Evolutionary conservation across 2,797 vertebrate species (phyloP).

Genomic region (Prunella strophiata): DNA sequence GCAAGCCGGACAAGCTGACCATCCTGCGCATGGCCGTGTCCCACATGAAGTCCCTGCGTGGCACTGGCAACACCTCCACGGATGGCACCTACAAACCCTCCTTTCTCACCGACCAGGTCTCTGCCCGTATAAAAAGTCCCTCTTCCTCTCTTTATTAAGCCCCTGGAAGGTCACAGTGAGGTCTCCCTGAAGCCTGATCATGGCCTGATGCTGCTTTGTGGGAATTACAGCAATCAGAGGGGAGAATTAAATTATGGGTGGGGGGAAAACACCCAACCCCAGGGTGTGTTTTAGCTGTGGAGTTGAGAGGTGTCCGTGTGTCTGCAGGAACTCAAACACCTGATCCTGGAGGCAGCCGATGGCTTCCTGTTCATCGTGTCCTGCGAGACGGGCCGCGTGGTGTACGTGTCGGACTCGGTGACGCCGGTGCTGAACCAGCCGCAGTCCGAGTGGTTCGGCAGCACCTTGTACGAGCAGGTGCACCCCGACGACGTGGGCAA

Average conservation of each 20-base stretch:
- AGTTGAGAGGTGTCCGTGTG: background rate
- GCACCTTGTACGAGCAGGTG: slow-evolving; percentile 92
- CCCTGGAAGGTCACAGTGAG: background rate
- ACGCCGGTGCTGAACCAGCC: slow-evolving; percentile 93
- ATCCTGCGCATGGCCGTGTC: slow-evolving; percentile 98
- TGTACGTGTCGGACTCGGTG: slow-evolving; percentile 93
- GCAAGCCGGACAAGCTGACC: slow-evolving; percentile 97
- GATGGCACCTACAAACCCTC: slow-evolving; percentile 95
- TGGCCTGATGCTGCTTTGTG: background rate
- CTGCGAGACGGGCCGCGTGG: slow-evolving; percentile 90
- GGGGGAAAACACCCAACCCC: too few relatives aligned
- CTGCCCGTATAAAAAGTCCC: accelerated
- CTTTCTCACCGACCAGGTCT: slow-evolving; percentile 97
- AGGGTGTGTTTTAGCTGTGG: background rate
- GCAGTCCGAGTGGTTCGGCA: slow-evolving; percentile 92
- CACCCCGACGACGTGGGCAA: slow-evolving; percentile 96
- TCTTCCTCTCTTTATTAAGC: background rate
- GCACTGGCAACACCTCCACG: slow-evolving; percentile 87
- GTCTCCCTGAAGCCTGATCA: background rate
- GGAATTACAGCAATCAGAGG: background rate
- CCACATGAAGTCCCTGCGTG: slow-evolving; percentile 96
- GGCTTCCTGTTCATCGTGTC: slow-evolving; percentile 97
- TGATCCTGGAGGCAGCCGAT: slow-evolving; percentile 94
- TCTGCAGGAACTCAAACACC: slow-evolving; percentile 91
- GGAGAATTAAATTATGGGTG: too few relatives aligned